These are phyloP conservation scores for Leiothrix lutea DNA, from an alignment of 2,113 vertebrate genomes.

Conservation along the genomic window DNA sequence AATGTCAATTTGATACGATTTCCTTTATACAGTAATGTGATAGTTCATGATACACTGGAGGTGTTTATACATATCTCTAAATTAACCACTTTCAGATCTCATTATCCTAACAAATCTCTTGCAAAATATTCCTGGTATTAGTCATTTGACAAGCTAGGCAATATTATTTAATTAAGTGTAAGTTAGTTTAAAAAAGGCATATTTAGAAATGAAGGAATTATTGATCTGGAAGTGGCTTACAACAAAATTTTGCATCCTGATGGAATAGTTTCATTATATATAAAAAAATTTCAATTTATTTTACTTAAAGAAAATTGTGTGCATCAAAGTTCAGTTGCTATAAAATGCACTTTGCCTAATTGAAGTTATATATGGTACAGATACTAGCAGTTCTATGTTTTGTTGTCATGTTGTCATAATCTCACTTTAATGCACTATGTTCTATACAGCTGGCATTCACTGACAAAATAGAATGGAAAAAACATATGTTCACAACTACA, in stretches of 20 bases:
- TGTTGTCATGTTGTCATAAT: neutral
- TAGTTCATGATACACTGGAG: neutral
- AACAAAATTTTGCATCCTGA: neutral
- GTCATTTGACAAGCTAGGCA: neutral
- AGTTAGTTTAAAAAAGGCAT: neutral
- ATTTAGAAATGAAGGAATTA: neutral
- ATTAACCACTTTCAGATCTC: neutral
- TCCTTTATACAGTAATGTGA: slow-evolving; percentile 10
- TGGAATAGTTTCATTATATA: neutral
- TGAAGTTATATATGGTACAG: rapidly evolving
- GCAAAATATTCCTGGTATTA: neutral
- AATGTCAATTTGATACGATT: neutral
- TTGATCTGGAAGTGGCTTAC: neutral
- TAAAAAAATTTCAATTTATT: neutral
- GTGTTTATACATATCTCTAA: slow-evolving; percentile 21
- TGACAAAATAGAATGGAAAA: neutral
- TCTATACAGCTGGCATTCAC: neutral
- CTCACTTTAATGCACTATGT: neutral
- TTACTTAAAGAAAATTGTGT: neutral
- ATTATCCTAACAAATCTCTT: slow-evolving; percentile 2
- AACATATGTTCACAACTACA: neutral
- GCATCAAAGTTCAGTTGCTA: neutral
- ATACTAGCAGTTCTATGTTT: neutral
- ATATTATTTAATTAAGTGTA: slow-evolving; percentile 29
- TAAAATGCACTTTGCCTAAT: neutral